phyloP scores from a whole-genome alignment of 2,888 invertebrate species.

The Ptycholaimellus sp. region DNA sequence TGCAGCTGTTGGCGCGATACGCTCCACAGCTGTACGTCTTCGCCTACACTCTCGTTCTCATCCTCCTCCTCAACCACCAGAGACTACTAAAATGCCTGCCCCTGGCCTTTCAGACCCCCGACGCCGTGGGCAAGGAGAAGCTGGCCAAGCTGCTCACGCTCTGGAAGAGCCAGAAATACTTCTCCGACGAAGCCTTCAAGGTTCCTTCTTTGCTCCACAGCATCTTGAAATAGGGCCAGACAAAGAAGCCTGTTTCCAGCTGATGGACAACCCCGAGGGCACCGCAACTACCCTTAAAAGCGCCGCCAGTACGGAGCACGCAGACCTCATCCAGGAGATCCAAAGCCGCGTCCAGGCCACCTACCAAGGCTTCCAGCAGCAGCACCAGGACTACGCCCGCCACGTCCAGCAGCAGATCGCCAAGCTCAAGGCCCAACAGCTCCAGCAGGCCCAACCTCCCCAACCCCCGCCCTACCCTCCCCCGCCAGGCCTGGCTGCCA shows the following conservation, averaged over 20 bases:
- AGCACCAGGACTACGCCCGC: slow-evolving; percentile 73
- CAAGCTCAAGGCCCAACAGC: no score
- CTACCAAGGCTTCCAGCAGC: slow-evolving; percentile 62
- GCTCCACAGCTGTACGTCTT: slow-evolving; percentile 93
- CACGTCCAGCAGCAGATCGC: slow-evolving; percentile 42
- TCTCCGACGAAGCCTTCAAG: slow-evolving; percentile 11
- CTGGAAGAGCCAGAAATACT: slow-evolving; percentile 63
- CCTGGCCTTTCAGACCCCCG: slow-evolving; percentile 38
- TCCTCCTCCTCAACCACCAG: no score
- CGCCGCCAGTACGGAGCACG: no score
- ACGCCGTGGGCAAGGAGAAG: slow-evolving; percentile 33
- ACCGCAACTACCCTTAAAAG: no score
- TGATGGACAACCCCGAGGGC: slow-evolving; percentile 57
- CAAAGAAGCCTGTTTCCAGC: slow-evolving; percentile 26
- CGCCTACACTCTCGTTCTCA: no score
- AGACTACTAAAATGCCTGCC: no score
- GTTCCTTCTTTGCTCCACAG: no score
- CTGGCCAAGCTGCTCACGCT: slow-evolving; percentile 61
- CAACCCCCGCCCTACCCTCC: no score
- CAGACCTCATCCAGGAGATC: no score
- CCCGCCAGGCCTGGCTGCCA: no score
- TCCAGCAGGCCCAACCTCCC: no score
- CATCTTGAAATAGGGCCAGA: no score
- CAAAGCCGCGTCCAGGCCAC: slow-evolving; percentile 39
- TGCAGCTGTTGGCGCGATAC: slow-evolving; percentile 67